These are phyloP conservation scores for Mus minutoides DNA, from an alignment of 2,797 vertebrate genomes.

Conservation along the genomic window DNA sequence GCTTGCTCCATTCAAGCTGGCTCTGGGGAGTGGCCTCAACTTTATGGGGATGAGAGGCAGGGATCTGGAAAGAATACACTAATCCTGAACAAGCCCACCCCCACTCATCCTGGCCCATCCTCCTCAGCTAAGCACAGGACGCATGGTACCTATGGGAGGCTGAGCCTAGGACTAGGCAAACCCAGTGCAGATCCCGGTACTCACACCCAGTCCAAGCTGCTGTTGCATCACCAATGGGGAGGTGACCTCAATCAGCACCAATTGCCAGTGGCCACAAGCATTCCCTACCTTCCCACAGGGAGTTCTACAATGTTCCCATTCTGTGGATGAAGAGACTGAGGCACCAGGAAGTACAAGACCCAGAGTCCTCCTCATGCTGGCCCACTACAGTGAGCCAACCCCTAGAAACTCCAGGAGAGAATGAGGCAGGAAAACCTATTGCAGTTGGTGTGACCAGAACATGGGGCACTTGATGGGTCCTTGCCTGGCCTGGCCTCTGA, in stretches of 20 bases:
- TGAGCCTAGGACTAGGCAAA: not conserved
- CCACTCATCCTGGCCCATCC: fast-evolving
- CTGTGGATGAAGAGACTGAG: not conserved
- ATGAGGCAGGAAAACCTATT: not conserved
- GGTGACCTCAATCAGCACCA: not conserved
- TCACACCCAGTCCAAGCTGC: not conserved
- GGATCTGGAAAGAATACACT: not conserved
- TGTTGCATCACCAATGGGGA: not conserved
- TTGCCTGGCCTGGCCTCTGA: not conserved
- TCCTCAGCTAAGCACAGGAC: not conserved
- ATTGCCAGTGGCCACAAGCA: not conserved
- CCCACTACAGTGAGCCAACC: not conserved
- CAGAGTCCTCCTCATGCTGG: not conserved
- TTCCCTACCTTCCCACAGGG: not conserved
- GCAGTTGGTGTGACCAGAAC: not conserved
- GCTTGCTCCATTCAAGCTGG: not conserved
- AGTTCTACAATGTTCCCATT: not conserved
- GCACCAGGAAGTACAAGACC: no score
- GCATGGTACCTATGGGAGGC: not conserved
- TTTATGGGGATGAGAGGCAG: not conserved
- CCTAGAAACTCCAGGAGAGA: conserved; percentile 22
- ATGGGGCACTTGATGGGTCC: not conserved
- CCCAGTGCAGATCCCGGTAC: not conserved
- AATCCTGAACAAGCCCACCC: not conserved
- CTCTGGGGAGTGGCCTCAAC: not conserved